Evolutionary conservation across 2,888 invertebrate genomes (phyloP).

Genomic region (Sarcophaga subvicina): DNA sequence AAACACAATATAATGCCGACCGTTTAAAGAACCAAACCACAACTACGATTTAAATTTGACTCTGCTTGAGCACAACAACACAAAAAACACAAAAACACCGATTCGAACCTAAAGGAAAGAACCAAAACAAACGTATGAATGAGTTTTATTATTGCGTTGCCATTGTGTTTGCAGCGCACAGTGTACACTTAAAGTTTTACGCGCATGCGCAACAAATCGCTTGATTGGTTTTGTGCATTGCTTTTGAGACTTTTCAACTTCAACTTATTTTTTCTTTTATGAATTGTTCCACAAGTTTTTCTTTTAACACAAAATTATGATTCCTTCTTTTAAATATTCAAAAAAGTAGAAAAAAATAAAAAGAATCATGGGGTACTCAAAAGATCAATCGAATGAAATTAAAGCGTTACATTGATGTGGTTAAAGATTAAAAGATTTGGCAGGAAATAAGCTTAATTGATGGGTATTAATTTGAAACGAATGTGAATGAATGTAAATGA

Average conservation of each 20-base stretch:
- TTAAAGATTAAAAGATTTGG: constrained; percentile 62
- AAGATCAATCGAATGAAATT: constrained; percentile 52
- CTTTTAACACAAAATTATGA: constrained; percentile 1
- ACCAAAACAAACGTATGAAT: background rate
- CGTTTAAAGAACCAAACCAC: background rate
- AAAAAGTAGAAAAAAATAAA: background rate
- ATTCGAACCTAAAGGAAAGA: background rate
- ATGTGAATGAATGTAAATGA: background rate
- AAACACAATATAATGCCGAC: constrained; percentile 14
- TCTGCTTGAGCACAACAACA: constrained; percentile 47
- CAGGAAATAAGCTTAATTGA: constrained; percentile 75
- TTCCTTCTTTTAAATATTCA: background rate
- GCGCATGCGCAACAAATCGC: constrained; percentile 79
- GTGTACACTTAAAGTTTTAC: constrained; percentile 69
- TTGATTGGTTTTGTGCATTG: constrained; percentile 76
- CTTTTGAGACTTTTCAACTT: constrained; percentile 29
- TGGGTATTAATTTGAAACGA: constrained; percentile 50
- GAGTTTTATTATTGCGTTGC: constrained; percentile 6
- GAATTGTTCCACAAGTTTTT: constrained; percentile 1
- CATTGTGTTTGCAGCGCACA: background rate
- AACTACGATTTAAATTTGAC: constrained; percentile 33
- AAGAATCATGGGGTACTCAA: background rate
- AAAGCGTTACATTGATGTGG: constrained; percentile 57
- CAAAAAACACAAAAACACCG: background rate
- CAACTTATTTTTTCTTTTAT: constrained; percentile 32